These are phyloP conservation scores for Lasius fuliginosus DNA, from an alignment of 2,888 invertebrate genomes.

Conservation along the genomic window DNA sequence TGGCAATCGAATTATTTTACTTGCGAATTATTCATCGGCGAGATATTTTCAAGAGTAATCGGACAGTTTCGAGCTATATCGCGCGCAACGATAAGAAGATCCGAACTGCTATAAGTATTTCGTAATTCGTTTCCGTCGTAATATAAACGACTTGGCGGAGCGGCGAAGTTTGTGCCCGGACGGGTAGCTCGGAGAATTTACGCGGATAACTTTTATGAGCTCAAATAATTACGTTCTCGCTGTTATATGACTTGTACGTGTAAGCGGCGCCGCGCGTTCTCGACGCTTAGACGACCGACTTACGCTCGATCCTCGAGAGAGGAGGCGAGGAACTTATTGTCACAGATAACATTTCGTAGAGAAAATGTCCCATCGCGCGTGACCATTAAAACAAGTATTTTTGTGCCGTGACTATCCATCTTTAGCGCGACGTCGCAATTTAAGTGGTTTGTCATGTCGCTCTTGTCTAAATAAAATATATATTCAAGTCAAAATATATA, in stretches of 20 bases:
- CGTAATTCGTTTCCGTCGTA: constrained; percentile 70
- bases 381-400: constrained; percentile 41
- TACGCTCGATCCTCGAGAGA: constrained; percentile 6
- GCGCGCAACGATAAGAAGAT: constrained; percentile 27
- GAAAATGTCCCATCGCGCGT: constrained; percentile 29
- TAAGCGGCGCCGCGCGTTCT: constrained; percentile 21
- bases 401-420: not conserved
- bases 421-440: not conserved
- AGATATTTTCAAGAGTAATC: constrained; percentile 63
- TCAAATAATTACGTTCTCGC: constrained; percentile 70
- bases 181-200: constrained; percentile 69
- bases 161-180: constrained; percentile 63
- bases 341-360: constrained; percentile 46
- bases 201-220: constrained; percentile 74
- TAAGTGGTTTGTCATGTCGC: not conserved
- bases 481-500: not conserved
- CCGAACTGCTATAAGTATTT: constrained; percentile 65
- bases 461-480: not conserved
- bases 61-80: constrained; percentile 36
- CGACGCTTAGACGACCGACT: constrained; percentile 23
- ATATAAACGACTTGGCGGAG: constrained; percentile 65
- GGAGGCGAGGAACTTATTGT: constrained; percentile 34
- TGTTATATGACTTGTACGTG: constrained; percentile 55
- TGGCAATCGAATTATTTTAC: constrained; percentile 76
- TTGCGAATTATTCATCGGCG: constrained; percentile 58